Evolutionary conservation across 2,888 invertebrate species (phyloP).

Genomic region (Mythimna ferrago): DNA sequence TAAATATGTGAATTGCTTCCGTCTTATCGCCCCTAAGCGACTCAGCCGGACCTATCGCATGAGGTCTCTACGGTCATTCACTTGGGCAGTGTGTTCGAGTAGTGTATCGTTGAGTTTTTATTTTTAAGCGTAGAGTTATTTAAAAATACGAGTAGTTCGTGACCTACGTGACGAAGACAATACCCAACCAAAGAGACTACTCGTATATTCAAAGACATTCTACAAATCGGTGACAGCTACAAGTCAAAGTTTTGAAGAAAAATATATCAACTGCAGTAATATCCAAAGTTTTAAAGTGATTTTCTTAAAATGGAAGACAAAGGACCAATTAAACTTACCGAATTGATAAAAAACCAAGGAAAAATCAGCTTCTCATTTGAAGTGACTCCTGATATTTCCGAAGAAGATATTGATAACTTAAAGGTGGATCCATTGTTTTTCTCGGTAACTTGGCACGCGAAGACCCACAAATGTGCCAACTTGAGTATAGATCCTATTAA

Average conservation of each 20-base stretch:
- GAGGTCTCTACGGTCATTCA: slow-evolving; percentile 39
- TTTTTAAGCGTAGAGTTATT: slow-evolving; percentile 10
- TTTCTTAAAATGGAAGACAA: slow-evolving; percentile 46
- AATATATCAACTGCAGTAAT: background rate
- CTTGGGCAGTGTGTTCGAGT: slow-evolving; percentile 22
- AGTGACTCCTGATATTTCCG: slow-evolving; percentile 79
- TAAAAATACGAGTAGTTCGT: slow-evolving; percentile 23
- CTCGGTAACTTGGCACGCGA: slow-evolving; percentile 86
- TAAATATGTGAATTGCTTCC: slow-evolving; percentile 26
- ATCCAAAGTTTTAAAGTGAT: background rate
- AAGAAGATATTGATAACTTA: slow-evolving; percentile 72
- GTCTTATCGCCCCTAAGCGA: slow-evolving; percentile 30
- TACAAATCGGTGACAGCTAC: slow-evolving; percentile 16
- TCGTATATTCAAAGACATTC: background rate
- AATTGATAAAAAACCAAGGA: slow-evolving; percentile 71
- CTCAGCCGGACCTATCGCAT: slow-evolving; percentile 14
- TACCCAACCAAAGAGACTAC: slow-evolving; percentile 18
- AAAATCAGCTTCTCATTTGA: slow-evolving; percentile 81
- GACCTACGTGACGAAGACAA: slow-evolving; percentile 12
- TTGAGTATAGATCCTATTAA: slow-evolving; percentile 82
- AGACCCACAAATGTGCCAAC: slow-evolving; percentile 75
- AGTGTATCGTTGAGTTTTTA: slow-evolving; percentile 19
- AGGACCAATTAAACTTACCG: slow-evolving; percentile 70
- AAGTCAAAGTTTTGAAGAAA: background rate
- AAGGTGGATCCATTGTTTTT: slow-evolving; percentile 78